A percentile compares a stretch with the other conserved stretches of the same genome.
These are phyloP conservation scores for Poecilia picta DNA, from an alignment of 2,797 vertebrate species.

Conservation along the genomic window DNA sequence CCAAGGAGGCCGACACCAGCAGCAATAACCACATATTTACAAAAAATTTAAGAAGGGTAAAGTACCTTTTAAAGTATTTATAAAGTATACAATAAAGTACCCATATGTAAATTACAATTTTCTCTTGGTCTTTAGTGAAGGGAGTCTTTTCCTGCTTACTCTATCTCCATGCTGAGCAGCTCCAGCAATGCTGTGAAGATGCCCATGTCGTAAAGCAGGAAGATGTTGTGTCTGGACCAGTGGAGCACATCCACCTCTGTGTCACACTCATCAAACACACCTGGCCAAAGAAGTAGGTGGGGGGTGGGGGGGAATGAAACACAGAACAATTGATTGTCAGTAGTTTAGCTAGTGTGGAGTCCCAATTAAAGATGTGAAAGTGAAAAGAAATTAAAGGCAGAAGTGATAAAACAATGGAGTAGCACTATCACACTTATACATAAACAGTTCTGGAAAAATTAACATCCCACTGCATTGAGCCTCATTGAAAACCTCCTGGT, in stretches of 20 bases:
- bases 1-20: constrained; percentile 37
- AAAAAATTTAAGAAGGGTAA: no score
- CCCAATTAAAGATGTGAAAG: not conserved
- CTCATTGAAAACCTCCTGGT: no score
- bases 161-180: constrained; percentile 97
- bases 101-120: no score
- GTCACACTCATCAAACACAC: constrained; percentile 93
- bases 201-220: constrained; percentile 94
- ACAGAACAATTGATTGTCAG: not conserved
- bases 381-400: not conserved
- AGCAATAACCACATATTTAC: not conserved
- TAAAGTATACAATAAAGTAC: no score
- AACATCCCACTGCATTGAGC: no score
- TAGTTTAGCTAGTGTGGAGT: not conserved
- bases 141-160: constrained; percentile 83
- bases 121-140: not conserved
- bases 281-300: constrained; percentile 64
- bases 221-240: constrained; percentile 95
- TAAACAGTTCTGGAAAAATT: no score
- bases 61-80: no score
- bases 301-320: not conserved
- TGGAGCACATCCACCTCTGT: constrained; percentile 88
- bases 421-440: no score
- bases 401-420: not conserved
- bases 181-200: constrained; percentile 95